Conservation (phyloP, 2,888 invertebrate genomes). For the Oscheius sp. region DNA sequence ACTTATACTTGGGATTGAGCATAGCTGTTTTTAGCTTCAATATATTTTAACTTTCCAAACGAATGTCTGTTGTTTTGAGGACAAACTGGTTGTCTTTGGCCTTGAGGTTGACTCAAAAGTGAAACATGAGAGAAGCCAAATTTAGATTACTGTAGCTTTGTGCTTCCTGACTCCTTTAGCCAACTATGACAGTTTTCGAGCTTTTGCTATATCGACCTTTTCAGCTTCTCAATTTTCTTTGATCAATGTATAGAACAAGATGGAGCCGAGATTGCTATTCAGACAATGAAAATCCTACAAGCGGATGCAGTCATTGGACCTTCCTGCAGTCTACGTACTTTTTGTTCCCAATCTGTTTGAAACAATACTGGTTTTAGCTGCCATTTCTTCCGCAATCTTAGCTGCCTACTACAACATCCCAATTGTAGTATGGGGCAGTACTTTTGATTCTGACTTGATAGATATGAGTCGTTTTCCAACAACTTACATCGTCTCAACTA, state of each 20-base stretch:
- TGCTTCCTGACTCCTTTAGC: no score
- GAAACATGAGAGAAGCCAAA: not conserved
- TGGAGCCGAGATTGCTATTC: not conserved
- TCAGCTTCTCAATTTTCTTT: constrained; percentile 19
- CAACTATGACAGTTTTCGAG: no score
- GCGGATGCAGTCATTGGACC: constrained; percentile 27
- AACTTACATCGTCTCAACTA: not conserved
- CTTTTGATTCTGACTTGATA: constrained; percentile 6
- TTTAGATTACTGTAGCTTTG: no score
- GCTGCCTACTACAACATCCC: constrained; percentile 14
- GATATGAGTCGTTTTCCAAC: constrained; percentile 17
- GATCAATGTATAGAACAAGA: constrained; percentile 18
- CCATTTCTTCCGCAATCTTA: not conserved
- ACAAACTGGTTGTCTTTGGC: no score
- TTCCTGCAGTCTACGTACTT: constrained; percentile 10
- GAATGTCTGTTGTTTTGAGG: no score
- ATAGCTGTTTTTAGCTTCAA: no score
- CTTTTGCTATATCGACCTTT: not conserved
- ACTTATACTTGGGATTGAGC: no score
- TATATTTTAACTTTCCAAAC: no score
- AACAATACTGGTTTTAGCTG: not conserved
- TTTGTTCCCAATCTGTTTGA: not conserved
- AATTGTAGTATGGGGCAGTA: constrained; percentile 21
- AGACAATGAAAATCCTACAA: not conserved
- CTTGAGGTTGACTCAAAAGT: not conserved